Conservation (phyloP, 2,888 invertebrate genomes). For the Disparrhopalites patrizii region DNA sequence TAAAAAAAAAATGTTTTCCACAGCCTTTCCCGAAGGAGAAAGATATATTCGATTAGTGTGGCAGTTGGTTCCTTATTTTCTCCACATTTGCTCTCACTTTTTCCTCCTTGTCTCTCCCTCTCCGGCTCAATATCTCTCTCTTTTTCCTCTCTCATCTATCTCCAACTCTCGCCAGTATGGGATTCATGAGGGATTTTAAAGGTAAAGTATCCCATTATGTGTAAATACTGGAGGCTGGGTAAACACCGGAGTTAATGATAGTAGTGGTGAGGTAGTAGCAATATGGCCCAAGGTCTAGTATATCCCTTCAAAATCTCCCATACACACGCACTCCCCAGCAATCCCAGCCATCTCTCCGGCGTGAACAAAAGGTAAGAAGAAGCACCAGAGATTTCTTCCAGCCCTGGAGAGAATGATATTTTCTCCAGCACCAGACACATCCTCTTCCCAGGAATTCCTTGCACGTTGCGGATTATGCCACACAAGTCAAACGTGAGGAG, state of each 20-base stretch:
- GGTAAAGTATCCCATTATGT: constrained; percentile 4
- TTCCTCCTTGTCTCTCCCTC: not conserved
- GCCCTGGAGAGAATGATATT: not conserved
- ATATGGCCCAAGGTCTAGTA: not conserved
- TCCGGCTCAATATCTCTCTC: not conserved
- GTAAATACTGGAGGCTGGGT: constrained; percentile 1
- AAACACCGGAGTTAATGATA: constrained; percentile 2
- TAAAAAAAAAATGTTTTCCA: too few relatives aligned
- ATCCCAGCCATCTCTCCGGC: too few relatives aligned
- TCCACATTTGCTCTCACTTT: not conserved
- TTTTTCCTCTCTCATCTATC: too few relatives aligned
- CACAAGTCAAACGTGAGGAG: constrained; percentile 33
- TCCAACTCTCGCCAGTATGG: not conserved
- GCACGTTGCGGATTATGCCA: constrained; percentile 37
- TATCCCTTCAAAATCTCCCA: not conserved
- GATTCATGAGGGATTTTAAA: not conserved
- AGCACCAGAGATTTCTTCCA: not conserved
- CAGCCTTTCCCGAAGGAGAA: too few relatives aligned
- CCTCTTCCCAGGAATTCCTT: constrained; percentile 23
- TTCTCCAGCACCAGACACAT: too few relatives aligned
- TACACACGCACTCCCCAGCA: not conserved
- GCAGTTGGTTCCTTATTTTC: not conserved
- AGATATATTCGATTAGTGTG: not conserved
- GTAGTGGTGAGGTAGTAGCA: not conserved
- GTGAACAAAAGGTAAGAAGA: not conserved